Base-by-base conservation (phyloP, 35 echinoderm and acorn worm genomes). In the Apostichopus parvimensis region DNA sequence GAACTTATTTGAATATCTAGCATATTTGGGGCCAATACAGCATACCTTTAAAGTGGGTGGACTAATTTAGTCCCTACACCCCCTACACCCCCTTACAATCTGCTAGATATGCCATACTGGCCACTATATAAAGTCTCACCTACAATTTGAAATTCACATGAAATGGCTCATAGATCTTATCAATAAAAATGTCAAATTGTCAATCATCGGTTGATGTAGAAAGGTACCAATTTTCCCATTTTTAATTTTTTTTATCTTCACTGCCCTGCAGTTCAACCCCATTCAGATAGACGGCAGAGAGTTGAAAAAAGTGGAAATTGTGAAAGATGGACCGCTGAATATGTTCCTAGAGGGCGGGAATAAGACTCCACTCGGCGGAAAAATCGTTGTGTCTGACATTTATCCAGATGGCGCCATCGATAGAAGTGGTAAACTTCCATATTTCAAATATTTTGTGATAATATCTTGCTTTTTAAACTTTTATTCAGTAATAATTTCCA, bases 281-380 rank as follows among this genome's bases (percentile, higher is more conserved):
- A 10, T 87, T 9, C 90, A 94, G 77, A 92, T 96, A 77, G 95
- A 94, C 34, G 91, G 90, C 25, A 28, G 95, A 21, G 84, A 92
- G 13, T 77, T 96, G 14, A 71, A 64, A 45, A 94, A 83, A 79
- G 90, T 96, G 1, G 84, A 92, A 28, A 94, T 96, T 21, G 90
- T 92, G 17, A 96, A 96, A 79, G 95, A 94, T 54, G 90, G 90
- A 1, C 93, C 93, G 6, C 79, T 96, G 11, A 90, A 94, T 62
- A 96, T 96, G 93, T 91, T 89, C 17, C 83, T 96, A 9, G 95
- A 96, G 34, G 95, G 95, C 6, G 95, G 95, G 28, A 79, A 89
- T 18, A 90, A 84, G 9, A 92, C 95, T 53, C 93, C 93, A 52
- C 86, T 94, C 2, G 83, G 82, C 6, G 95, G 95, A 22, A 96